Evolutionary conservation across 2,888 invertebrate species (phyloP).

Genomic region (Meganola albula): DNA sequence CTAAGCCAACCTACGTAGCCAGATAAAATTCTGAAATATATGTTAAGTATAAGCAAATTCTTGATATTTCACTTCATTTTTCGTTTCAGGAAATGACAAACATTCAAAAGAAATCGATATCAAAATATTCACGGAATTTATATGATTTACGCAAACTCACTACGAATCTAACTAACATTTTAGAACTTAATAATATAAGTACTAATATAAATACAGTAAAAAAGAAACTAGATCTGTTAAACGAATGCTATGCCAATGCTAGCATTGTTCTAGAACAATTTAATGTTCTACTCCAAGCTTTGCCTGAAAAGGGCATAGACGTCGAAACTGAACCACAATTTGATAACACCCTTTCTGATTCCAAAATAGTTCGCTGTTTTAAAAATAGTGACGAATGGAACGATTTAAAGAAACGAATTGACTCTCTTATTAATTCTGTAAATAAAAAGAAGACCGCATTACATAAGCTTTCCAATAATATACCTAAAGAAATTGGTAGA

Average conservation of each 20-base stretch:
- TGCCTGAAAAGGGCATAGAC: conserved; percentile 46
- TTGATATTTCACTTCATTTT: neutral
- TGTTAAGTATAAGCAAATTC: neutral
- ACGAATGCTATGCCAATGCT: conserved; percentile 67
- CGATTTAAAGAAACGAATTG: conserved; percentile 47
- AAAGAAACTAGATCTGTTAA: conserved; percentile 56
- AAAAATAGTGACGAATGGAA: conserved; percentile 62
- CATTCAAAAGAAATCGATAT: conserved; percentile 80
- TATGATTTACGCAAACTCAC: conserved; percentile 75
- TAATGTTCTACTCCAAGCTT: conserved; percentile 78
- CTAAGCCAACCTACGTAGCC: too few relatives aligned
- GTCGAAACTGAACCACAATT: conserved; percentile 50
- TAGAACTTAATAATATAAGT: conserved; percentile 44
- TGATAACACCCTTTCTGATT: conserved; percentile 52
- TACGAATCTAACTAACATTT: conserved; percentile 50
- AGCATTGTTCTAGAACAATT: conserved; percentile 82
- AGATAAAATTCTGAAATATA: too few relatives aligned
- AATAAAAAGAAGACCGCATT: conserved; percentile 58
- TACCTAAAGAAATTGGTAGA: conserved; percentile 48
- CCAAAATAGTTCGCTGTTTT: conserved; percentile 54
- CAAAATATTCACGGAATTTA: conserved; percentile 75
- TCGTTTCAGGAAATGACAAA: conserved; percentile 79
- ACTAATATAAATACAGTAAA: conserved; percentile 50
- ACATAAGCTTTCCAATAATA: conserved; percentile 42
- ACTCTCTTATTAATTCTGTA: conserved; percentile 42